Evolutionary conservation across 2,113 vertebrate genomes (phyloP), one percentile per base, ranked within the genome.

Genomic region (Mugil cephalus): DNA sequence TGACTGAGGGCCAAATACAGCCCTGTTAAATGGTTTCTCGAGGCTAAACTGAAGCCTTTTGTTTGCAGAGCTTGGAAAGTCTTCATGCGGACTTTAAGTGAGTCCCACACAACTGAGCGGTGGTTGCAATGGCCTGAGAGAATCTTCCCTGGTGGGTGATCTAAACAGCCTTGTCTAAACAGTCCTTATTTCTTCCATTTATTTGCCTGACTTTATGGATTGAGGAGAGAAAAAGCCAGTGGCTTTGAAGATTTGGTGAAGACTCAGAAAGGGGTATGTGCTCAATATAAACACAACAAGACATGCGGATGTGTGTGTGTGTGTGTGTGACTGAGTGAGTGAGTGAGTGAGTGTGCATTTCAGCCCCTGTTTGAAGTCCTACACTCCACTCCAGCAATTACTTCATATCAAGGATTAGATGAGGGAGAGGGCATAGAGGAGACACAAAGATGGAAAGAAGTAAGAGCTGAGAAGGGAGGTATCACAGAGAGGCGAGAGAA

Each of bases 391-490:
- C 77, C 80, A 86, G 86, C 91, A 93, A 91, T 92, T 93, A 92
- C 87, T 90, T 93, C 91, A 88, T 92, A 91, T 93, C 85, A 92
- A 87, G 93, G 91, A 93, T 93, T 93, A 94, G 78, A 91, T 90
- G 85, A 80, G 52, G 69, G 77, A 89, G 70, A 89, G 80, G 73
- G 83, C 83, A 86, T 69, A 67, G 54, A 82, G 63, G 63, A 79
- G 79, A 74, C 68, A 81, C 73, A 80, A 60, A 65, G 79, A 77
- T 59, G 82, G 79, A 77, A 61, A 78, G 56, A 45, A 76, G 61
- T 43, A 51, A 68, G 65, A 64, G 78, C 58, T 58, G 71, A 79
- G 70, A 50, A 67, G 43, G 63, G 64, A 74, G 79, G 86, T 69
- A 75, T 69, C 60, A 58, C 74, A 69, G 68, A 70, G 63, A 54